A percentile compares a stretch with the other conserved stretches of the same genome.
phyloP scores from a whole-genome alignment of 2,797 vertebrate genomes.

The Amphiprion clarkii region DNA sequence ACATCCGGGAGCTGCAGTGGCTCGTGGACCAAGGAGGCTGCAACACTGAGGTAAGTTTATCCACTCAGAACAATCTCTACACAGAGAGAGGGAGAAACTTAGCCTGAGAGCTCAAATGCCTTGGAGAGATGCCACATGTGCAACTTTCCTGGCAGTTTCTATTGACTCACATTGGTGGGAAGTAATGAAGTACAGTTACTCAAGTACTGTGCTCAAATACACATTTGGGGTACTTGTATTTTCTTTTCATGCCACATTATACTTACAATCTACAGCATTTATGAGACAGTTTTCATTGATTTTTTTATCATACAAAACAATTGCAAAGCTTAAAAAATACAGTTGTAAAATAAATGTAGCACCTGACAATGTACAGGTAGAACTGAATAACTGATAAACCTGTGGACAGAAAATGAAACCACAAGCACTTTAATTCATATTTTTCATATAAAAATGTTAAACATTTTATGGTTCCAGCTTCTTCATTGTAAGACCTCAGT shows the following conservation, averaged over 20 bases:
- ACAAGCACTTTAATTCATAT: background rate
- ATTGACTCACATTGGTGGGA: background rate
- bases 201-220: background rate
- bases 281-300: too few species aligned
- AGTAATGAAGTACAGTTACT: background rate
- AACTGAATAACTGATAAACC: background rate
- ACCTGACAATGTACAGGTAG: background rate
- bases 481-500: background rate
- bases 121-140: slow-evolving; percentile 40
- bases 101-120: slow-evolving; percentile 22
- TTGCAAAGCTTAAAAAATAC: too few species aligned
- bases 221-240: too few species aligned
- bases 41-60: slow-evolving; percentile 80
- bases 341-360: too few species aligned
- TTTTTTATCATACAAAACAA: too few species aligned
- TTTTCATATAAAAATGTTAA: background rate
- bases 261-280: too few species aligned
- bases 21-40: slow-evolving; percentile 84
- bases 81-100: slow-evolving; percentile 2
- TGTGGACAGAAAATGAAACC: background rate
- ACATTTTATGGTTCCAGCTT: background rate
- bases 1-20: slow-evolving; percentile 86
- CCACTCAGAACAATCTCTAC: background rate
- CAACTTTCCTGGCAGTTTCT: slow-evolving; percentile 12
- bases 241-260: too few species aligned